phyloP scores from a whole-genome alignment of 2,888 invertebrate genomes.

The Formica aserva region DNA sequence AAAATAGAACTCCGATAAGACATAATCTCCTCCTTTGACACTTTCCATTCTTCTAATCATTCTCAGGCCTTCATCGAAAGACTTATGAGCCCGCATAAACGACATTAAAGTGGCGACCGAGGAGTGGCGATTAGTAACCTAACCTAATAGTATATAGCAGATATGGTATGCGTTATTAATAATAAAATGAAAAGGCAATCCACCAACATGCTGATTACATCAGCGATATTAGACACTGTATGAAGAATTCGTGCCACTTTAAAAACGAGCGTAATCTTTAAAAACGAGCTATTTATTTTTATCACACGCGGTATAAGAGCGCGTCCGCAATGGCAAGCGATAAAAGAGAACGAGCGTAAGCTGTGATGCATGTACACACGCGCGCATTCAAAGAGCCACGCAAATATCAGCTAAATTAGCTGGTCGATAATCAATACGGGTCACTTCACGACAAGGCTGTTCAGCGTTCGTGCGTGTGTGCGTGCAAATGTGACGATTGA shows the following conservation, averaged over 20 bases:
- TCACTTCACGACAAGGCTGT: slow-evolving; percentile 56
- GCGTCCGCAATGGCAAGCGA: background rate
- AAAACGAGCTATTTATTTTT: slow-evolving; percentile 24
- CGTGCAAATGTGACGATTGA: slow-evolving; percentile 46
- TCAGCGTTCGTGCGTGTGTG: slow-evolving; percentile 17
- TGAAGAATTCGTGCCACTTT: slow-evolving; percentile 8
- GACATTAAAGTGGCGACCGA: slow-evolving; percentile 57
- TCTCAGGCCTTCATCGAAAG: slow-evolving; percentile 33
- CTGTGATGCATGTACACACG: background rate
- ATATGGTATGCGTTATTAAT: slow-evolving; percentile 67
- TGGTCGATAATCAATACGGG: slow-evolving; percentile 57
- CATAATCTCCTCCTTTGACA: background rate
- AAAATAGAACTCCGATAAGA: background rate
- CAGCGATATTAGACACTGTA: background rate
- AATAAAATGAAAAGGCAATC: slow-evolving; percentile 50
- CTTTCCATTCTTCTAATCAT: slow-evolving; percentile 12
- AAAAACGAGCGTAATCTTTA: background rate
- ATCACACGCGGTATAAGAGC: background rate
- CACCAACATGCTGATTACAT: slow-evolving; percentile 56
- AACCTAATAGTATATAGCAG: too few relatives aligned
- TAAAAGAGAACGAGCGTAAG: slow-evolving; percentile 19
- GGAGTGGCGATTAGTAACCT: slow-evolving; percentile 60
- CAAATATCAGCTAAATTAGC: slow-evolving; percentile 57
- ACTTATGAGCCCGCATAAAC: slow-evolving; percentile 54
- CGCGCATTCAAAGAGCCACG: background rate